phyloP scores from a whole-genome alignment of 2,888 invertebrate species.

The Eupithecia subumbrata region DNA sequence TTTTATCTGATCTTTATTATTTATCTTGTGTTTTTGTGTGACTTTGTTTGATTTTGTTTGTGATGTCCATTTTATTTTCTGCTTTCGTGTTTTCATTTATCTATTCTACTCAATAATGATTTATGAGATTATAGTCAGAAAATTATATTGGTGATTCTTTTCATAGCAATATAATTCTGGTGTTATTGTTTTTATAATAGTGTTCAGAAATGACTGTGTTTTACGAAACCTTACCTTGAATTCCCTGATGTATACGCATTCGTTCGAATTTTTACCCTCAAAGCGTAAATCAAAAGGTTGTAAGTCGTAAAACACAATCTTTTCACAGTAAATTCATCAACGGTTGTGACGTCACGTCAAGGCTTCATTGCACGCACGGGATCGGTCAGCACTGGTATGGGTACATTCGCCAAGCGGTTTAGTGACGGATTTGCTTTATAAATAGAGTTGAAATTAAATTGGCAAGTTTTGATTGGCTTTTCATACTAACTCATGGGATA shows the following conservation, averaged over 20 bases:
- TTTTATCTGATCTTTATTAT: neutral
- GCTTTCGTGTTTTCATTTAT: slow-evolving; percentile 15
- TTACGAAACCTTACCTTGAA: neutral
- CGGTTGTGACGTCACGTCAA: slow-evolving; percentile 47
- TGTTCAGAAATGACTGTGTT: neutral
- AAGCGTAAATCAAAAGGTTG: neutral
- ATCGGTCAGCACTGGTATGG: slow-evolving; percentile 58
- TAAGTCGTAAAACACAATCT: slow-evolving; percentile 9
- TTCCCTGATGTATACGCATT: neutral
- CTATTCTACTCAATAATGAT: neutral
- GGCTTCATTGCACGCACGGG: slow-evolving; percentile 67
- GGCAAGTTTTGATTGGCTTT: slow-evolving; percentile 36
- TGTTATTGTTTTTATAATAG: neutral
- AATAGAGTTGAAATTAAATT: slow-evolving; percentile 42
- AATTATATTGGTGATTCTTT: neutral
- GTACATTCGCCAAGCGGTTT: slow-evolving; percentile 59
- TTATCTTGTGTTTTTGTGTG: slow-evolving; percentile 9
- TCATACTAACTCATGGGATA: slow-evolving; percentile 30
- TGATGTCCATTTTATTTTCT: slow-evolving; percentile 13
- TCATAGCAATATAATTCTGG: neutral
- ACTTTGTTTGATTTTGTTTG: slow-evolving; percentile 20
- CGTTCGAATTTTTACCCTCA: neutral
- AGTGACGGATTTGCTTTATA: slow-evolving; percentile 60
- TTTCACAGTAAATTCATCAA: slow-evolving; percentile 26
- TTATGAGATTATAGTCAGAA: neutral